Conservation (phyloP, 30 jellyfish, hydroid and myxozoan genomes). For the Turritopsis rubra region DNA sequence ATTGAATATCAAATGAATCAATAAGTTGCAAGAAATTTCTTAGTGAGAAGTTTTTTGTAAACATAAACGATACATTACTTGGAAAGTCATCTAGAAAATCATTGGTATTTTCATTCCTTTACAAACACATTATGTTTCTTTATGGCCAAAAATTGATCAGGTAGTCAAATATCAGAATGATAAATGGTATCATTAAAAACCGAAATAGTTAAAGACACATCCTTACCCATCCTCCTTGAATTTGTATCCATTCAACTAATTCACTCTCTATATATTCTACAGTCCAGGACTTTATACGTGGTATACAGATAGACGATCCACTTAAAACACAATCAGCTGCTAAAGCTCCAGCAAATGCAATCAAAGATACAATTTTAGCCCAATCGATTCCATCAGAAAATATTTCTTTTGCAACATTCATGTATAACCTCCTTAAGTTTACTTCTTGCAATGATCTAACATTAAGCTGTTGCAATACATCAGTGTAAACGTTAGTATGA, state of each 20-base stretch:
- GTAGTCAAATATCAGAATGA: too few relatives aligned
- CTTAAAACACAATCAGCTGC: conserved; percentile 87
- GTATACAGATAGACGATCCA: conserved; percentile 59
- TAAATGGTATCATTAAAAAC: too few relatives aligned
- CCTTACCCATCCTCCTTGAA: conserved; percentile 92
- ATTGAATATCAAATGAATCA: too few relatives aligned
- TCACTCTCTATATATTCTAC: conserved; percentile 50
- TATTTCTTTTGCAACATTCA: conserved; percentile 64
- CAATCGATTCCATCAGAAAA: conserved; percentile 70
- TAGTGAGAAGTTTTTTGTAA: too few relatives aligned
- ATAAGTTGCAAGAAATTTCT: too few relatives aligned
- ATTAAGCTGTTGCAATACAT: conserved; percentile 59
- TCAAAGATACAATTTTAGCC: conserved; percentile 85
- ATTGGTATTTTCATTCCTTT: too few relatives aligned
- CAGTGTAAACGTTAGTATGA: conserved; percentile 61
- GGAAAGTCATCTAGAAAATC: too few relatives aligned
- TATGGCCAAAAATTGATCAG: too few relatives aligned
- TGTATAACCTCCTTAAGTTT: conserved; percentile 41
- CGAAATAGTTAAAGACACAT: neutral
- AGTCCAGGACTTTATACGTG: conserved; percentile 65
- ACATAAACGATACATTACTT: too few relatives aligned
- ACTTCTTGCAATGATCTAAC: conserved; percentile 48
- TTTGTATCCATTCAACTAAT: conserved; percentile 64
- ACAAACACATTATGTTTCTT: too few relatives aligned
- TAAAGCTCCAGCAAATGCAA: conserved; percentile 80